Conservation (phyloP, 2,797 vertebrate genomes). For the Hafferia zeledoni region DNA sequence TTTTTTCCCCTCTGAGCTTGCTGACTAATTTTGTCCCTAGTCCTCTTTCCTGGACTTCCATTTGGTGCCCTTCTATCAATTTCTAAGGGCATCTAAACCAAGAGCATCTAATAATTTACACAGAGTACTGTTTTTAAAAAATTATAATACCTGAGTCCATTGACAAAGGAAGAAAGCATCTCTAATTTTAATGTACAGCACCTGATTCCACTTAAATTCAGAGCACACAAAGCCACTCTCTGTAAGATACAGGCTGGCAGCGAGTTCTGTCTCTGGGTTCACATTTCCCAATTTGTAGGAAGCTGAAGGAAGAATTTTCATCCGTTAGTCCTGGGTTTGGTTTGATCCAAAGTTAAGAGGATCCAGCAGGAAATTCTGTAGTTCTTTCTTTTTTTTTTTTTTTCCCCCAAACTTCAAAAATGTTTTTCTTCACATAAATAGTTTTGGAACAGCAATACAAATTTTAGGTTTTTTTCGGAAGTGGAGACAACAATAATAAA, state of each 20-base stretch:
- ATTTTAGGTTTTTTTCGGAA: neutral
- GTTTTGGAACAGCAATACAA: neutral
- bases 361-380: neutral
- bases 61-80: neutral
- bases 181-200: neutral
- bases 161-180: neutral
- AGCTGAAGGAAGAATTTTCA: neutral
- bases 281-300: neutral
- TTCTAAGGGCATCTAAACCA: neutral
- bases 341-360: neutral
- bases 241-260: neutral
- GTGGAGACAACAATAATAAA: constrained; percentile 6
- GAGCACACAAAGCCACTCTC: neutral
- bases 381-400: neutral
- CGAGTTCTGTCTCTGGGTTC: neutral
- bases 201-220: neutral
- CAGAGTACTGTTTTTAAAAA: neutral
- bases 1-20: neutral
- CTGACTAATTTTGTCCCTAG: neutral
- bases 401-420: neutral
- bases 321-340: neutral
- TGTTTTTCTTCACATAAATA: neutral
- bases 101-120: neutral
- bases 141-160: neutral
- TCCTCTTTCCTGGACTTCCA: neutral